A percentile compares a stretch with the other conserved stretches of the same genome.
Conservation (phyloP, 2,797 vertebrate genomes). For the Mus spretus region DNA sequence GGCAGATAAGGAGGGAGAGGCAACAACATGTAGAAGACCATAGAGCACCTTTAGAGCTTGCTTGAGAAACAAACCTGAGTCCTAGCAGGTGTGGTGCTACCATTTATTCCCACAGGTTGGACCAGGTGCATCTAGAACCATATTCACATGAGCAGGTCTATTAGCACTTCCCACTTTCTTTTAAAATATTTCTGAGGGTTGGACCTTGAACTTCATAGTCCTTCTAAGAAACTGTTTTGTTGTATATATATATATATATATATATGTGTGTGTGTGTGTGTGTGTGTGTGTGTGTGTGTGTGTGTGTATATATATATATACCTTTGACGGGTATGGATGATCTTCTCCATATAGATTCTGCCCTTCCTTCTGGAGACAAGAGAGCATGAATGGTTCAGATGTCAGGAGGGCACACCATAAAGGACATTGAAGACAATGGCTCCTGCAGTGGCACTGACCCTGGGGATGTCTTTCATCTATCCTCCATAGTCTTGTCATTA, state of each 20-base stretch:
- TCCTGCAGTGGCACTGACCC: no score
- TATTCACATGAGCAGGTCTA: not conserved
- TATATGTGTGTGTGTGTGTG: no score
- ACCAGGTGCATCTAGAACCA: not conserved
- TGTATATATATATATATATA: no score
- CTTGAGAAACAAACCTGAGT: not conserved
- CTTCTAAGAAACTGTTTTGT: not conserved
- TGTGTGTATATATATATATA: no score
- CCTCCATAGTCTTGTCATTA: not conserved
- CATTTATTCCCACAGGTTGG: not conserved
- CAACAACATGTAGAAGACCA: not conserved
- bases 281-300: no score
- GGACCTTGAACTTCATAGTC: not conserved
- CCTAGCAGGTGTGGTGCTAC: no score
- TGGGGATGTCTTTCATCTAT: not conserved
- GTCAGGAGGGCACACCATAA: not conserved
- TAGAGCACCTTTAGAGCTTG: not conserved
- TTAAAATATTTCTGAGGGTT: not conserved
- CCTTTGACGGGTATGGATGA: not conserved
- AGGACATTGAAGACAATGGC: not conserved
- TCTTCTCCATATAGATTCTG: not conserved
- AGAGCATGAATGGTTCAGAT: not conserved
- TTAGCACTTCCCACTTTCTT: not conserved
- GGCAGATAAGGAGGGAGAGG: not conserved
- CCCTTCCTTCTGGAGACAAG: not conserved